Evolutionary conservation across 2,797 vertebrate species (phyloP).

Genomic region (Steatocranus sp.): DNA sequence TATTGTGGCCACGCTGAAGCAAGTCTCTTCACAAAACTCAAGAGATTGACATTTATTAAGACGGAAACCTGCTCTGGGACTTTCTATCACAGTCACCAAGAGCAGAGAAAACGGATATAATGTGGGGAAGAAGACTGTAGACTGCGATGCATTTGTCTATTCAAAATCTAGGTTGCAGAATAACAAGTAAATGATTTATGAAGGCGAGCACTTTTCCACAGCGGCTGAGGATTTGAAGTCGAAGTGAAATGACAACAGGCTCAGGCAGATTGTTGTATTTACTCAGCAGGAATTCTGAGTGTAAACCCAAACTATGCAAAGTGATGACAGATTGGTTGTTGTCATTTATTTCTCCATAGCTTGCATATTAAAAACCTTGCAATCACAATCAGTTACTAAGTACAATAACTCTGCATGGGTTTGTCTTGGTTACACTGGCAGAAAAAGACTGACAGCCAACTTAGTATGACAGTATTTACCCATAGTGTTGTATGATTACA

Average conservation of each 20-base stretch:
- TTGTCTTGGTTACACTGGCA: neutral
- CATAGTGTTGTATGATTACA: neutral
- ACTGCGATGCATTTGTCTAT: slow-evolving; percentile 1
- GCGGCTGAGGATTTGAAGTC: slow-evolving; percentile 38
- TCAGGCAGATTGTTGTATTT: slow-evolving; percentile 47
- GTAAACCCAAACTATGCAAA: slow-evolving; percentile 16
- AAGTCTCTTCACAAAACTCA: slow-evolving; percentile 15
- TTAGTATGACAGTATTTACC: neutral
- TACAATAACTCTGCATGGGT: neutral
- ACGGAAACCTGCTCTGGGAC: slow-evolving; percentile 14
- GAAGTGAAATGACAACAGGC: slow-evolving; percentile 49
- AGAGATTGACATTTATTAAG: slow-evolving; percentile 43
- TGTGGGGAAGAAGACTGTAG: slow-evolving; percentile 8
- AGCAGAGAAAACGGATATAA: slow-evolving; percentile 3
- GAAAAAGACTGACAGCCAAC: neutral
- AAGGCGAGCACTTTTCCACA: slow-evolving; percentile 34
- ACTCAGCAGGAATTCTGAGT: slow-evolving; percentile 33
- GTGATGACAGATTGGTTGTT: neutral
- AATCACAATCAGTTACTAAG: neutral
- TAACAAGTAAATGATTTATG: slow-evolving; percentile 68
- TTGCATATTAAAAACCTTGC: slow-evolving; percentile 20
- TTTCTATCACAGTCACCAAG: slow-evolving; percentile 16
- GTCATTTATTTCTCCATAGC: neutral
- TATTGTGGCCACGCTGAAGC: slow-evolving; percentile 14
- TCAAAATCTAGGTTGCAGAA: slow-evolving; percentile 57